Base-by-base conservation (phyloP, 2,888 invertebrate species). In the Acanthosepion lycidas region DNA sequence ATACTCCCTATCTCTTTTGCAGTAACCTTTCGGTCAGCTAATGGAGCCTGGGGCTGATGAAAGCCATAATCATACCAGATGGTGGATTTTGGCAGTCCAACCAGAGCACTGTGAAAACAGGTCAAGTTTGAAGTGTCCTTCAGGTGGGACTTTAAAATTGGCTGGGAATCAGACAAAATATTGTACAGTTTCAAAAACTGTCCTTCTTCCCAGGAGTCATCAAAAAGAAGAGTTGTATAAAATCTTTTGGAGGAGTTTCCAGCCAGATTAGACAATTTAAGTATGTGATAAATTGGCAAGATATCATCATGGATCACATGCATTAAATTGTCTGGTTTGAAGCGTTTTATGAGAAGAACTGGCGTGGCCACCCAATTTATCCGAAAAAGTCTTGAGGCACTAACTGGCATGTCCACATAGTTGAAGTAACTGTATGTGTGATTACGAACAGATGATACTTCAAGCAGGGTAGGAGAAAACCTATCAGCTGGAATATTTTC, bases 271-370 rank as follows among this genome's bases (percentile, higher is more conserved):
- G 96, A 96, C 23, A 97, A 95, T 78, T 97, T 96, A 51, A 97
- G 96, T 15, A 97, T 97, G 91, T 96, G 95, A 96, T 96, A 97
- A 28, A 98, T 95, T 6, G 98, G 98, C 33, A 98, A 95, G 6
- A 98, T 96, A 96, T 98, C 98, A 96, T 98, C 98, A 96, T 98
- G 98, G 91, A 98, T 96, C 20, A 97, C 97, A 96, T 98, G 98
- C 98, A 98, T 98, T n/a, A 98, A 96, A 96, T 98, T 98, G 95
- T 98, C 98, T 6, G 98, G 97, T 95, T 98, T 97, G 95, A 98
- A 98, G 23, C 98, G 96, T 94, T 96, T 96, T 48, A 98, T 95
- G 9, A 97, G 95, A 64, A 98, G 95, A 64, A 96, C 96, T 42
- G 95, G 95, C 23, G 96, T 95, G 15, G 95, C 94, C 20, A 96